Conservation (phyloP, 2,113 vertebrate genomes). For the Tympanuchus pallidicinctus region DNA sequence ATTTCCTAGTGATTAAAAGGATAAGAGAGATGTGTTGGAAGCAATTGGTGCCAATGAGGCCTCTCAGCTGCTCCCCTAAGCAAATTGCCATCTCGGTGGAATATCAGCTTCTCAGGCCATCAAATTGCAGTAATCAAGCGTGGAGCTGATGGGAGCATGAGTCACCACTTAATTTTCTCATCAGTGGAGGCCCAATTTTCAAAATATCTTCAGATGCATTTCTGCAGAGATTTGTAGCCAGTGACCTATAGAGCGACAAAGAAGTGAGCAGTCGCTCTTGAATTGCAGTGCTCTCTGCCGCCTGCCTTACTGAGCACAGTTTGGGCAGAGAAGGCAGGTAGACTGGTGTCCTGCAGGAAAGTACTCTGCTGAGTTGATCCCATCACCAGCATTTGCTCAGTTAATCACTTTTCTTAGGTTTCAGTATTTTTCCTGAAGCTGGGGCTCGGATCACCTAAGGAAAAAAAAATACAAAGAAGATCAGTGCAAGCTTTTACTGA, state of each 20-base stretch:
- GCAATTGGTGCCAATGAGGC: neutral
- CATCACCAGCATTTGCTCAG: neutral
- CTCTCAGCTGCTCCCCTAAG: neutral
- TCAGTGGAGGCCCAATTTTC: constrained; percentile 19
- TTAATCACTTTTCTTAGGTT: neutral
- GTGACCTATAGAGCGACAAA: constrained; percentile 6
- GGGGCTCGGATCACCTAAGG: neutral
- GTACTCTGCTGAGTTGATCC: neutral
- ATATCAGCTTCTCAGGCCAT: constrained; percentile 13
- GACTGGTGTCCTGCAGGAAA: neutral
- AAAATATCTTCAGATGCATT: constrained; percentile 57
- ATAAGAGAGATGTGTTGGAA: neutral
- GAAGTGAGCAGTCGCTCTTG: constrained; percentile 27
- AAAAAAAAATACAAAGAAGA: neutral
- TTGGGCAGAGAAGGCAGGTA: neutral
- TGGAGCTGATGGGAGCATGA: constrained; percentile 33
- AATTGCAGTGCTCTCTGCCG: neutral
- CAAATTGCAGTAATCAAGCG: constrained; percentile 39
- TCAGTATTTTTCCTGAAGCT: neutral
- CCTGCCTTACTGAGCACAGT: neutral
- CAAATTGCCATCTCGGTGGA: constrained; percentile 2
- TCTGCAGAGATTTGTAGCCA: constrained; percentile 8
- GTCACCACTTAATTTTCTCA: constrained; percentile 42
- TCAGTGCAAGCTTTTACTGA: neutral
- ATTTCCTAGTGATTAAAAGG: constrained; percentile 17